These are phyloP conservation scores for Saccopteryx bilineata DNA, from an alignment of 2,113 vertebrate species.

Conservation along the genomic window DNA sequence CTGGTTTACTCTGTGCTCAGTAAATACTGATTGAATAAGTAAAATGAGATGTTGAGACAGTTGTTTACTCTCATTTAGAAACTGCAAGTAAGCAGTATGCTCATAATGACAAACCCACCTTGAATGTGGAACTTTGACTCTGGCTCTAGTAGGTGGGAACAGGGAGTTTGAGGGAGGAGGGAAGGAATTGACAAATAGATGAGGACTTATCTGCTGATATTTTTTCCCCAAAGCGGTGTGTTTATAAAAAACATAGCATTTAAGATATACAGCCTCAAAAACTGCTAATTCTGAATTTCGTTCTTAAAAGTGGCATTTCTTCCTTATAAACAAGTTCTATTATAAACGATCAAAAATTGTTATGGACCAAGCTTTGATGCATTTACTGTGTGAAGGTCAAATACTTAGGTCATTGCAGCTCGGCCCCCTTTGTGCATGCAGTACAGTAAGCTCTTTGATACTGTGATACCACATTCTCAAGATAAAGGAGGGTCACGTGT, in stretches of 20 bases:
- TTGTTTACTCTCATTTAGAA: constrained; percentile 54
- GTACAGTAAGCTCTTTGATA: constrained; percentile 78
- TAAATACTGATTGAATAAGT: constrained; percentile 30
- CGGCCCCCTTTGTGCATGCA: constrained; percentile 52
- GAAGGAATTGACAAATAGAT: not conserved
- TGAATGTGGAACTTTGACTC: constrained; percentile 18
- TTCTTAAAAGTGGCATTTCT: constrained; percentile 57
- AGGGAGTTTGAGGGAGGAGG: too few relatives aligned
- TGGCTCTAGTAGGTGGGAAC: not conserved
- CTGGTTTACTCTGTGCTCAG: not conserved
- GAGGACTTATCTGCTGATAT: constrained; percentile 5
- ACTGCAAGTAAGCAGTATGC: constrained; percentile 49
- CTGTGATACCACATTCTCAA: constrained; percentile 1
- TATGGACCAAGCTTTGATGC: constrained; percentile 55
- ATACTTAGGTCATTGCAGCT: constrained; percentile 61
- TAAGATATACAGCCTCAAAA: not conserved
- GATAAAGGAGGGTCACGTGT: constrained; percentile 69
- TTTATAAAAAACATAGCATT: constrained; percentile 2
- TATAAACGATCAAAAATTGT: constrained; percentile 52
- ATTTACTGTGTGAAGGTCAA: constrained; percentile 70
- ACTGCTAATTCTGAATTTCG: constrained; percentile 25
- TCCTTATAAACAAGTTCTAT: constrained; percentile 38
- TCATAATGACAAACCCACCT: not conserved
- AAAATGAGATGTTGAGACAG: not conserved
- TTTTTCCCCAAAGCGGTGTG: not conserved